Base-by-base conservation (phyloP, 2,113 vertebrate species). In the Nicator chloris region DNA sequence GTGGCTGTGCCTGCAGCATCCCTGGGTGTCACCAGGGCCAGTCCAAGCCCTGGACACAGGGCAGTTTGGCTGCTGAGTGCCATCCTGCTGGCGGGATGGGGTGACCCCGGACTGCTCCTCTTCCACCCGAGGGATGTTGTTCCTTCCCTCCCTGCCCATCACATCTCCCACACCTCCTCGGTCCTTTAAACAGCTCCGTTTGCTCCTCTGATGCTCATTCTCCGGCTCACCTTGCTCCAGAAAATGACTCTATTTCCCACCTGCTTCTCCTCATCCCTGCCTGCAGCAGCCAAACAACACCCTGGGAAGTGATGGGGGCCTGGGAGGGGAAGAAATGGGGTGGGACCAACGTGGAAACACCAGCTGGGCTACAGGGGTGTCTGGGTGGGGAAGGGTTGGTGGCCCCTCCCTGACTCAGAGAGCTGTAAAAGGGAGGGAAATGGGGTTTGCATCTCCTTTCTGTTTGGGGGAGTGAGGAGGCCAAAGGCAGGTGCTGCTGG, bases 151-250 rank as follows among this genome's bases (percentile, higher is more conserved):
- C 54, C 56, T 37, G 23, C 70, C 65, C 59, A 10, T 6, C 68
- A 8, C 7, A 0, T 16, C 35, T 24, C 11, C 14, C 14, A 4
- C 1, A 15, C 0, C 51, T 18, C 33, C 44, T 7, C 14, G 6
- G 8, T 30, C 45, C 61, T 50, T n/a, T 35, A 28, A 13, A 9
- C n/a, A 16, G n/a, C 80, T 68, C 65, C 31, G 1, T 64, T 27
- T 51, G 16, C 16, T 24, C 39, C 56, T 39, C 77, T 40, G 54
- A 8, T 5, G 18, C 30, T 37, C 57, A 4, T 26, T 28, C 23
- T 28, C 42, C 0, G 0, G n/a, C 22, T 27, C 59, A 28, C 68
- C 30, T 61, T 21, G 26, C 20, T 81, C 39, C 8, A 8, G 64
- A 66, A 80, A 77, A 83, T 5, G 15, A 35, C 14, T 35, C n/a